Evolutionary conservation across 2,113 vertebrate genomes (phyloP), one percentile per base, ranked within the genome.

Genomic region (Pionites leucogaster): DNA sequence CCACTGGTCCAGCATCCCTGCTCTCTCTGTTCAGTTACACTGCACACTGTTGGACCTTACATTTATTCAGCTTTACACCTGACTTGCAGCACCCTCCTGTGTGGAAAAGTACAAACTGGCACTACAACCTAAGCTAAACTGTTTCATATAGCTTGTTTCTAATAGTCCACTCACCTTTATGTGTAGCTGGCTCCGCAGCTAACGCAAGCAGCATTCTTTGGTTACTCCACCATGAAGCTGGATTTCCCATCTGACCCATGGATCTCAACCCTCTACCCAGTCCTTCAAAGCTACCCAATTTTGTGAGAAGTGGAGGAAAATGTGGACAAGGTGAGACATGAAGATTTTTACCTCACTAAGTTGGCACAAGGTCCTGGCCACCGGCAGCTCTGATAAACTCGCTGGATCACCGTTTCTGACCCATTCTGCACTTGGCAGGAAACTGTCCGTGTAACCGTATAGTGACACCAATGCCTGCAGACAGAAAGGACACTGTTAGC

Each of bases 351-450:
- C 99, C 99, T 99, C 97, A 99, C 98, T 87, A 99, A 97, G 97
- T 99, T 99, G 96, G 98, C 95, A 65, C 99, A 99, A 60, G 99
- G 99, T 96, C 99, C 99, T 0, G 99, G 99, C 99, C 99, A 99
- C 25, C 99, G 97, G 97, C 99, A 99, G 95, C 98, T 98, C 98
- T 99, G 99, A 86, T 99, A 98, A 85, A 99, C 99, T 57, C 99
- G 98, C 97, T 99, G 99, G 94, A 99, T 98, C 82, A 98, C 97
- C 0, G 99, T 99, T 95, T 99, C 99, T 7, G 99, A 99, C 52
- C 99, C 99, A 17, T 99, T 99, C 94, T 99, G 99, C 91, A 99
- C 98, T 95, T 99, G 99, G 96, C 99, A 99, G 89, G 99, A 98
- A 82, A 99, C 99, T 1, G 98, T 99, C 97, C 98, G 98, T 50